phyloP scores from a whole-genome alignment of 2,113 vertebrate species.

The Otus sunia region DNA sequence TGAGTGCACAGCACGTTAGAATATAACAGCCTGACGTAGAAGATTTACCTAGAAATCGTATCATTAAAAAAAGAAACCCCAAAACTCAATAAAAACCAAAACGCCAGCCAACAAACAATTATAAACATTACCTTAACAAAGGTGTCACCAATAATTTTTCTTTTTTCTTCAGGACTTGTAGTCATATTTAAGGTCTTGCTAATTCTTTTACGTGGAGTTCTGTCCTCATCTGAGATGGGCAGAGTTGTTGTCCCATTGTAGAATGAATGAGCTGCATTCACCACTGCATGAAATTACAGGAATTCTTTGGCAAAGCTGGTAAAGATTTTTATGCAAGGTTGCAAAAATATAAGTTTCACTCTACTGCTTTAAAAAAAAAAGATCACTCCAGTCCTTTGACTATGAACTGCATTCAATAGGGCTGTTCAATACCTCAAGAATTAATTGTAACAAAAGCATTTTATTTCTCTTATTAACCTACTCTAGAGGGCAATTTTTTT shows the following conservation, averaged over 20 bases:
- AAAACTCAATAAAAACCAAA: too few species aligned
- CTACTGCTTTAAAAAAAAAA: background rate
- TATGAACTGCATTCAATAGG: background rate
- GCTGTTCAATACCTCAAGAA: background rate
- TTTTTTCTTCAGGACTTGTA: conserved; percentile 97
- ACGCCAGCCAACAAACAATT: background rate
- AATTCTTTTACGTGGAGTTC: conserved; percentile 95
- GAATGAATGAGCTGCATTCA: conserved; percentile 97
- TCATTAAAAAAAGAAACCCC: background rate
- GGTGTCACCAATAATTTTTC: conserved; percentile 98
- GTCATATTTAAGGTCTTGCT: conserved; percentile 99
- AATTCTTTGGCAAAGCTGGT: background rate
- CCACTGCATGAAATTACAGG: conserved; percentile 77
- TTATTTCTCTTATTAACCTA: background rate
- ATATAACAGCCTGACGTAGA: background rate
- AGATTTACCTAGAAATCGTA: background rate
- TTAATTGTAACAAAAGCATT: background rate
- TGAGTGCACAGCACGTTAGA: background rate
- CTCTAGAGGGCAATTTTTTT: background rate
- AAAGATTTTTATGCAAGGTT: background rate
- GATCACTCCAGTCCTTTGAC: background rate
- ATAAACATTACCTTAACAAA: conserved; percentile 88
- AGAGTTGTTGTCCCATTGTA: conserved; percentile 98
- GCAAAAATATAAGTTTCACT: background rate
- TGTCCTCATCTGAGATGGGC: conserved; percentile 97